Conservation (phyloP, 2,888 invertebrate genomes). For the Scaptomyza parva region DNA sequence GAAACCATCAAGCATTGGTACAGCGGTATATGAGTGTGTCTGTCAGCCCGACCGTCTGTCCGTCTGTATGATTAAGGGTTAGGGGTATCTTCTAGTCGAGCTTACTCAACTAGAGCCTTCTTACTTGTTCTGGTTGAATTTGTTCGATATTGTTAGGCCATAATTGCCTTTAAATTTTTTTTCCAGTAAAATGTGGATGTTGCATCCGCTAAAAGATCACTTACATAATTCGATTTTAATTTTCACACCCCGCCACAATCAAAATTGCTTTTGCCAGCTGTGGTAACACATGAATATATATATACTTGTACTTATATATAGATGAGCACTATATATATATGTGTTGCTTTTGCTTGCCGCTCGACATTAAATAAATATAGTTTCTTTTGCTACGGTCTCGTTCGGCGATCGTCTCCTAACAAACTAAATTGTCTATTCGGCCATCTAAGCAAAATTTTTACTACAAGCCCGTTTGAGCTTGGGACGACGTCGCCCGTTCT, state of each 20-base stretch:
- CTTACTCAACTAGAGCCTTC: too few relatives aligned
- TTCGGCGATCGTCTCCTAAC: constrained; percentile 82
- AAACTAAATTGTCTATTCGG: constrained; percentile 74
- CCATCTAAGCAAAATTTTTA: constrained; percentile 70
- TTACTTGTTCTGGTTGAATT: constrained; percentile 22
- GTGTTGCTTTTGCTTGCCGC: constrained; percentile 43
- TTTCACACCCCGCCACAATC: constrained; percentile 68
- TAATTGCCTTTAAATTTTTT: constrained; percentile 47
- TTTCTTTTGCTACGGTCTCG: constrained; percentile 73
- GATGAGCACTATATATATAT: constrained; percentile 48
- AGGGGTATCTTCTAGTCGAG: too few relatives aligned
- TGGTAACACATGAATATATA: constrained; percentile 65
- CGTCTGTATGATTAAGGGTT: too few relatives aligned
- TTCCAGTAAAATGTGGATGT: not conserved
- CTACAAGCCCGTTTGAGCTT: constrained; percentile 51
- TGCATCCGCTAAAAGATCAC: constrained; percentile 41
- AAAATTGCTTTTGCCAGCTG: constrained; percentile 71
- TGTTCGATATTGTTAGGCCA: constrained; percentile 8
- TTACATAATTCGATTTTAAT: constrained; percentile 73
- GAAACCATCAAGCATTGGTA: too few relatives aligned
- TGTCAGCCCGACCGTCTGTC: too few relatives aligned
- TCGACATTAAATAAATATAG: constrained; percentile 63
- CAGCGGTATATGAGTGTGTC: too few relatives aligned
- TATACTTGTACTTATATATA: constrained; percentile 41
- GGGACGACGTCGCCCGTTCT: constrained; percentile 51